phyloP scores from a whole-genome alignment of 1,140 invertebrate species.

The Habropoda laboriosa region DNA sequence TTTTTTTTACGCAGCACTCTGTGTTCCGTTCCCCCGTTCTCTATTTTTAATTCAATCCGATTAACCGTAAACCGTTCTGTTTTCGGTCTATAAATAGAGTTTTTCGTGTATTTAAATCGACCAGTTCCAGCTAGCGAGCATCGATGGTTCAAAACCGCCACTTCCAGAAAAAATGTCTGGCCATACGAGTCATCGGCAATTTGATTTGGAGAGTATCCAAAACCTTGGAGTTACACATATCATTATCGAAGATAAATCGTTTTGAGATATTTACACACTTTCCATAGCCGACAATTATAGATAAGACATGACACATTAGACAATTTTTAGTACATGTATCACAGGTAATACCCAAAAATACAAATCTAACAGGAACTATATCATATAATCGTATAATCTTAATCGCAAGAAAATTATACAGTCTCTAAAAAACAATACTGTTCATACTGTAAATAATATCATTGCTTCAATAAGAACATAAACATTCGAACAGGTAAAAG shows the following conservation, averaged over 20 bases:
- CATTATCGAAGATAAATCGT: neutral
- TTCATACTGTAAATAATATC: neutral
- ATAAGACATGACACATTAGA: constrained; percentile 2
- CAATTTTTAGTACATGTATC: constrained; percentile 1
- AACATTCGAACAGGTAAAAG: no score
- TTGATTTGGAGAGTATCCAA: neutral
- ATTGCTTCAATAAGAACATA: neutral
- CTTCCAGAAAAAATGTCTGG: neutral
- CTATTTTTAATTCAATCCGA: neutral
- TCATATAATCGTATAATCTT: no score
- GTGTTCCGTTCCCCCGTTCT: no score
- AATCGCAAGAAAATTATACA: no score
- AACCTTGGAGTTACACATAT: neutral
- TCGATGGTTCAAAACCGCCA: neutral
- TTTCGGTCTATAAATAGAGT: neutral
- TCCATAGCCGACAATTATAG: neutral
- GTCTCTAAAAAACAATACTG: no score
- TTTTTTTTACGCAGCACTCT: constrained; percentile 10
- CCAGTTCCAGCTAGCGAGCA: neutral
- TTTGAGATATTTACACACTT: neutral
- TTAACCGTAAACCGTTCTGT: neutral
- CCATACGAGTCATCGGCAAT: neutral
- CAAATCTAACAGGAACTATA: no score
- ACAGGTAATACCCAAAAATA: neutral
- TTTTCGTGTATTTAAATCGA: neutral